Percentiles rank a stretch among this genome's conserved stretches.
Evolutionary conservation across 2,113 vertebrate genomes (phyloP).

Genomic region (Pelobates fuscus): DNA sequence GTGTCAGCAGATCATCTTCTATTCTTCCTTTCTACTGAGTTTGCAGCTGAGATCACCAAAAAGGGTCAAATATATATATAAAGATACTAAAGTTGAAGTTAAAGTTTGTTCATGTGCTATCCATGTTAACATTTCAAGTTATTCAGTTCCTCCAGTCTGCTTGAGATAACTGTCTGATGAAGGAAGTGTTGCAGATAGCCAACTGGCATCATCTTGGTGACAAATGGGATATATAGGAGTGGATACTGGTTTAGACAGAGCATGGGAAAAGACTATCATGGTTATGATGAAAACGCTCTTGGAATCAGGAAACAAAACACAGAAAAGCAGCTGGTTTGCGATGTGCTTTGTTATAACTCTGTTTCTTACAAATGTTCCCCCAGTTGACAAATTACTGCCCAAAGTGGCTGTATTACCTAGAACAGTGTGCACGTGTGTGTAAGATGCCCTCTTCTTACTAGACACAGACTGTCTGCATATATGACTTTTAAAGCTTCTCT

Average conservation of each 20-base stretch:
- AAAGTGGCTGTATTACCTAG: background rate
- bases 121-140: background rate
- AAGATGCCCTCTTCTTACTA: background rate
- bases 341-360: background rate
- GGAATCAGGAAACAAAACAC: background rate
- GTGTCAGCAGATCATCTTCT: background rate
- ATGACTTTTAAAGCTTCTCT: slow-evolving; percentile 8
- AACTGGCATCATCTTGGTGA: background rate
- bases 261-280: background rate
- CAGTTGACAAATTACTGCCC: background rate
- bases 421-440: background rate
- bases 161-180: no score
- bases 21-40: background rate
- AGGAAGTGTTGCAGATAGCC: background rate
- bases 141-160: no score
- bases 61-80: background rate
- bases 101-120: background rate
- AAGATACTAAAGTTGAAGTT: background rate
- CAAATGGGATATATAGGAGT: no score
- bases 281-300: background rate
- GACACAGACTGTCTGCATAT: slow-evolving; percentile 16
- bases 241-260: background rate
- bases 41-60: background rate
- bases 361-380: background rate
- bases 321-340: background rate